Conservation (phyloP, 2,113 vertebrate species). For the Mirza zaza region DNA sequence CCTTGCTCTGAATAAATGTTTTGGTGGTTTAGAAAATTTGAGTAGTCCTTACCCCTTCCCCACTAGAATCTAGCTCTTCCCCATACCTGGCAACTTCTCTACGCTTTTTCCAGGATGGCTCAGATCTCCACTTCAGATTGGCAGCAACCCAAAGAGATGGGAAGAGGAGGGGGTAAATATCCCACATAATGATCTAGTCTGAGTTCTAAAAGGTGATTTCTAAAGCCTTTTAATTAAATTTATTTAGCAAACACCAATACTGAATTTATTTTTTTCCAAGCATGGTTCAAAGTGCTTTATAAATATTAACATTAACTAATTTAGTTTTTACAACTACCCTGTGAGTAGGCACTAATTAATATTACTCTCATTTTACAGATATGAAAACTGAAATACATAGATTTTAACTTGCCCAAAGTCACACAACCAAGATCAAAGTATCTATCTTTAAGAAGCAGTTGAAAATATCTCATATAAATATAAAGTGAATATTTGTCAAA, state of each 20-base stretch:
- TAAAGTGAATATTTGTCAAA: background rate
- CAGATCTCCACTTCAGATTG: background rate
- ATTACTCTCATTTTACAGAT: background rate
- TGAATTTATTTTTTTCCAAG: background rate
- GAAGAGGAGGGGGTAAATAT: background rate
- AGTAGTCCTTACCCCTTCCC: background rate
- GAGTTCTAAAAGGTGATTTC: background rate
- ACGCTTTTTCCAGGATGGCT: background rate
- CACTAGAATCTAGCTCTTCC: background rate
- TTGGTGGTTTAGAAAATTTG: background rate
- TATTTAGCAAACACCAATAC: background rate
- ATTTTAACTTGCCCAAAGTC: background rate
- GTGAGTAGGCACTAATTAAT: background rate
- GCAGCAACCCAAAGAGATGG: background rate
- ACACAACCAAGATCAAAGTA: background rate
- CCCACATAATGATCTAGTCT: background rate
- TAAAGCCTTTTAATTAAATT: slow-evolving; percentile 15
- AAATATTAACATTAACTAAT: background rate
- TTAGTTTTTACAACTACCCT: background rate
- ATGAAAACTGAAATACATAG: background rate
- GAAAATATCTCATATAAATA: background rate
- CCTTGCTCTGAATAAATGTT: background rate
- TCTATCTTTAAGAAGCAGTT: background rate
- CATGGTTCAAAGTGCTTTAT: background rate
- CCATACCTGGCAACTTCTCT: background rate